Conservation (phyloP, 2,797 vertebrate species). For the Peromyscus attwateri region DNA sequence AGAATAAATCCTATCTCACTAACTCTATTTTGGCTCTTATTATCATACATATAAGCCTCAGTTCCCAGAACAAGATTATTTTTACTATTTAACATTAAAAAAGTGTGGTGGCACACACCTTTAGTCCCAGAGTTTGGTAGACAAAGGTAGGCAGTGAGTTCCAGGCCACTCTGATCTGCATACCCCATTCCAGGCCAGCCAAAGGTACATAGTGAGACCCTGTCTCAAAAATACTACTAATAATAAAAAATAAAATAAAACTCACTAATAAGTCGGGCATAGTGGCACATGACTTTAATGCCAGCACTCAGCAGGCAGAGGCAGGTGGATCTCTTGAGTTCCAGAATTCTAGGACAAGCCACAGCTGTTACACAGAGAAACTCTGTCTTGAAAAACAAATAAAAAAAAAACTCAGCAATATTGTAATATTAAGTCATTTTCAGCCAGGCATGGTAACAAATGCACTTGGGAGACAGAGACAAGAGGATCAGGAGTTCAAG, state of each 20-base stretch:
- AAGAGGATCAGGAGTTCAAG: background rate
- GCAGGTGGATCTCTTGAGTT: no score
- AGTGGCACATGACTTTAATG: no score
- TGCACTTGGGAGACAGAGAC: background rate
- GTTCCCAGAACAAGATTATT: slow-evolving; percentile 8
- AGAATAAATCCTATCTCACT: slow-evolving; percentile 43
- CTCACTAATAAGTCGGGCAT: background rate
- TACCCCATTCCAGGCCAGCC: background rate
- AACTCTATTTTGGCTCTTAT: slow-evolving; percentile 46
- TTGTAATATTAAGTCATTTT: slow-evolving; percentile 36
- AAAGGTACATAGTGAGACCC: background rate
- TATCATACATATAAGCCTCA: slow-evolving; percentile 46
- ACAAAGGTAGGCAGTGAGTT: background rate
- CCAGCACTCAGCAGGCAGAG: no score
- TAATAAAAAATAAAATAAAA: background rate
- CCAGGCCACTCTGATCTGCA: background rate
- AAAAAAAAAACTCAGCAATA: background rate
- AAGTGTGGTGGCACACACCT: background rate
- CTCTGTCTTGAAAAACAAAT: no score
- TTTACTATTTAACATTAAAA: slow-evolving; percentile 16
- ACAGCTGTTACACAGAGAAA: no score
- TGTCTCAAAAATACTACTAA: background rate
- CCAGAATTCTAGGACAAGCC: no score
- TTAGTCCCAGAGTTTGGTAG: background rate
- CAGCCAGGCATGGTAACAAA: background rate